Conservation (phyloP, 2,113 vertebrate species). For the Dasypus novemcinctus region DNA sequence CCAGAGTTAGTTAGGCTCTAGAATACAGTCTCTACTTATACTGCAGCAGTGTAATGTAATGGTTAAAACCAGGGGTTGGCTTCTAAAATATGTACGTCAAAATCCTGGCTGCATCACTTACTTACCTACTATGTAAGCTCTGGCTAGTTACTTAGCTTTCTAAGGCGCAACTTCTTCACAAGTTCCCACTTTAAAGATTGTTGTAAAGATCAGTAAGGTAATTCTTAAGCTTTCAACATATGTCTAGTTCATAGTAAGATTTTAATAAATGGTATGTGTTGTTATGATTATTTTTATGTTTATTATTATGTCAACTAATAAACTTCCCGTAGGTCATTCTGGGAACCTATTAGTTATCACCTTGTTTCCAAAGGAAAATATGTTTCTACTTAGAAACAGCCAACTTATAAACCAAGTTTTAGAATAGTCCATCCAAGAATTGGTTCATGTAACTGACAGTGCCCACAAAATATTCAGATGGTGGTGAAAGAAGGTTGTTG, state of each 20-base stretch:
- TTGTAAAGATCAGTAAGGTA: background rate
- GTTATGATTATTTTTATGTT: background rate
- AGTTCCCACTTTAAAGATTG: background rate
- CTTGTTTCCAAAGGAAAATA: slow-evolving; percentile 3
- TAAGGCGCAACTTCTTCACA: background rate
- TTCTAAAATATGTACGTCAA: background rate
- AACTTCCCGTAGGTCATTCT: background rate
- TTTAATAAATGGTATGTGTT: background rate
- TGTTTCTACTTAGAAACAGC: background rate
- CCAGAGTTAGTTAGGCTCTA: background rate
- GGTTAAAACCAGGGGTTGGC: background rate
- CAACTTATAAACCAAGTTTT: background rate
- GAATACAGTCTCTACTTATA: background rate
- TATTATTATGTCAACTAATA: background rate
- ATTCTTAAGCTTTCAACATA: background rate
- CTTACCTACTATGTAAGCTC: background rate
- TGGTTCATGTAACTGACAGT: background rate
- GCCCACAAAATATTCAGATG: background rate
- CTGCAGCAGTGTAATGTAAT: background rate
- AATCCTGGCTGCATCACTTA: background rate
- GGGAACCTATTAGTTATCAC: background rate
- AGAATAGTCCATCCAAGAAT: background rate
- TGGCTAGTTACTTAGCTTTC: background rate
- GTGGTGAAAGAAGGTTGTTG: background rate
- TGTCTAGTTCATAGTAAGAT: background rate